Conservation (phyloP, 2,113 vertebrate species). For the Limnothrissa miodon region DNA sequence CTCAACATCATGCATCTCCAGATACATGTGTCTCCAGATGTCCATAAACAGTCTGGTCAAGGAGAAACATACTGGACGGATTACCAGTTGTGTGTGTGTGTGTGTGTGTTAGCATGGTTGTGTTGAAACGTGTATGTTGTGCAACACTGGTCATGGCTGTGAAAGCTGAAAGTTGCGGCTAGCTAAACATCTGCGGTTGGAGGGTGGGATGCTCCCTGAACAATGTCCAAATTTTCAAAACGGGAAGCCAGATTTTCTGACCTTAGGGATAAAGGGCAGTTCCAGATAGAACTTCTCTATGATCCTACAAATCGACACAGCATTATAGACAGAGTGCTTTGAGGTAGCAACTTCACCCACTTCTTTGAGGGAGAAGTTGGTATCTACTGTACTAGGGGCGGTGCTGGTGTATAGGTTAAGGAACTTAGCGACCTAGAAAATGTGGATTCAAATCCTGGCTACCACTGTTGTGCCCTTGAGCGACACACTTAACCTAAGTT, state of each 20-base stretch:
- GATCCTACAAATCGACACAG: too few species aligned
- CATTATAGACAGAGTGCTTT: too few species aligned
- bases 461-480: too few species aligned
- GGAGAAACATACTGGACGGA: slow-evolving; percentile 28
- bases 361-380: too few species aligned
- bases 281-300: too few species aligned
- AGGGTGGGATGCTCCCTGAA: background rate
- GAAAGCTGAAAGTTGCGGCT: background rate
- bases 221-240: background rate
- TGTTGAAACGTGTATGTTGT: slow-evolving; percentile 5
- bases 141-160: background rate
- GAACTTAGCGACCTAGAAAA: too few species aligned
- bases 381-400: too few species aligned
- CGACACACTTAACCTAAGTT: too few species aligned
- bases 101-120: slow-evolving; percentile 14
- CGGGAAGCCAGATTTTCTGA: too few species aligned
- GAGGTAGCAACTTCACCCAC: too few species aligned
- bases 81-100: slow-evolving; percentile 10
- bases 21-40: slow-evolving; percentile 9
- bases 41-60: slow-evolving; percentile 4
- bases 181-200: background rate
- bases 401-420: too few species aligned
- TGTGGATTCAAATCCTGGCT: too few species aligned
- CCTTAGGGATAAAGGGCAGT: background rate
- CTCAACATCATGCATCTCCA: background rate